Conservation (phyloP, 2,888 invertebrate species). For the Erpobdella octoculata region DNA sequence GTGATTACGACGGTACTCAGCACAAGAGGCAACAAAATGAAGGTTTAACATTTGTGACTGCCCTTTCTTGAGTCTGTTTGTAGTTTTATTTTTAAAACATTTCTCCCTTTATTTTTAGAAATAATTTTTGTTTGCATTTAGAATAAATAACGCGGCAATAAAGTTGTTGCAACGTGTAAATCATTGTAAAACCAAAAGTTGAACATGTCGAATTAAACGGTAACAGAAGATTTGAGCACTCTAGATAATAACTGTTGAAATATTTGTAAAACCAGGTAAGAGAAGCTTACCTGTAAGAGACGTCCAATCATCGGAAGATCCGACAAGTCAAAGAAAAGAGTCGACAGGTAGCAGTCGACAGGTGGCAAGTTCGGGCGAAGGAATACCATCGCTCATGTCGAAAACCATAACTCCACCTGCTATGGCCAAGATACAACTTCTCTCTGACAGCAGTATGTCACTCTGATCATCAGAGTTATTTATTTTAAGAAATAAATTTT, state of each 20-base stretch:
- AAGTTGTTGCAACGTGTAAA: too few species aligned
- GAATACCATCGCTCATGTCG: background rate
- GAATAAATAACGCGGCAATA: background rate
- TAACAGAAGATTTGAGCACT: too few species aligned
- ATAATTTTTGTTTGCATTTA: background rate
- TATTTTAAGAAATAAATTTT: background rate
- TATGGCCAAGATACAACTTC: constrained; percentile 5
- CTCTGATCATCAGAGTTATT: background rate
- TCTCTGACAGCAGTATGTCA: background rate
- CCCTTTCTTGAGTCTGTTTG: background rate
- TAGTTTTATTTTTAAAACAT: background rate
- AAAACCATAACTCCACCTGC: background rate
- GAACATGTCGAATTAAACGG: too few species aligned
- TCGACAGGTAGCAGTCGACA: background rate
- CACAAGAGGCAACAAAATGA: background rate
- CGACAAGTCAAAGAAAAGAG: background rate
- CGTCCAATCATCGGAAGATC: background rate
- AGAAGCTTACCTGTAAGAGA: too few species aligned
- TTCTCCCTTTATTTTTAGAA: background rate
- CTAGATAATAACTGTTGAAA: too few species aligned
- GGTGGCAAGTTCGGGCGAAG: background rate
- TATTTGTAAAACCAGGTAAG: too few species aligned
- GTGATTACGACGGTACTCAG: background rate
- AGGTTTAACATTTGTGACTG: background rate
- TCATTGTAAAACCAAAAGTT: too few species aligned